Base-by-base conservation (phyloP, 2,113 vertebrate species). In the Peromyscus polionotus region DNA sequence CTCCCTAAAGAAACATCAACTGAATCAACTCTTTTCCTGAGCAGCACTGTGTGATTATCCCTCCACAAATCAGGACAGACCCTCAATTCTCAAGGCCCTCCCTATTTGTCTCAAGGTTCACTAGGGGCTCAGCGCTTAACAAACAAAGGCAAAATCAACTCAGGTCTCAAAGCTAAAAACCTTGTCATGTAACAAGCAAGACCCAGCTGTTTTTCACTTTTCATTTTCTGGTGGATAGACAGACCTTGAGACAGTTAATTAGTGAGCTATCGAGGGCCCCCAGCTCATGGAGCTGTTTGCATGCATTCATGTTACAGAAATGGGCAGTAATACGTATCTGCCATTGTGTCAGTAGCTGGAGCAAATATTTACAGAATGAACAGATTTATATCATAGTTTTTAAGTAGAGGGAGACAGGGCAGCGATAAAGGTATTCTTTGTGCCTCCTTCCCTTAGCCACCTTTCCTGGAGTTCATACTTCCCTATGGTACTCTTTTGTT, bases 1-100 rank as follows among this genome's bases (percentile, higher is more conserved):
- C 76, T 94, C 70, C 57, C 87, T 59, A 95, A 76, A 81, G 88
- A 96, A 39, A 90, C 68, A 81, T 84, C 73, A 93, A 94, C 17
- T 63, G 24, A 7, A 81, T 70, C 88, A 94, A 79, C 36, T 93
- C 28, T 87, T 76, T 59, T 84, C 92, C 36, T 92, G 61, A 97
- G 67, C 1, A 61, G 67, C 84, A 95, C 24, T 68, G 59, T 94
- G 76, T 95, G 88, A 93, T 95, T 88, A 90, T 94, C 73, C 36
- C 31, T 94, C 72, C 96, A 93, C 81, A 95, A 77, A 89, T 96
- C 81, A 91, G 31, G 28, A 89, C 9, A 48, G 28, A 80, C 54
- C 3, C 51, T 95, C 80, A 92, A 91, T 90, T 94, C 63, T 96
- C 88, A 87, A 95, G 68, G 79, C 51, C 59, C 61, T 80, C 31